Conservation (phyloP, 1,140 invertebrate species). For the Papilio aristodemus region DNA sequence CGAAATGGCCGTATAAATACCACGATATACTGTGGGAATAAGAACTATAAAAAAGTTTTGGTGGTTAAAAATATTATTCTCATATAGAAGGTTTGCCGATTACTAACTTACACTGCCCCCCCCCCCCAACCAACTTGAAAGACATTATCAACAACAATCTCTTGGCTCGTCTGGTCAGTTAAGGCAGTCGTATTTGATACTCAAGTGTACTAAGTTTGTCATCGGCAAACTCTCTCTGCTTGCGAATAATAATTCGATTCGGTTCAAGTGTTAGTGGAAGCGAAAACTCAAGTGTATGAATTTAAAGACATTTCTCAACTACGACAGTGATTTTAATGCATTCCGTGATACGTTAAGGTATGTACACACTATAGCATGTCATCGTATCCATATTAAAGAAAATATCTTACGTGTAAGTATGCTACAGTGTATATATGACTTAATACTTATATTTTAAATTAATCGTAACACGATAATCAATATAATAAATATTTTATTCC, state of each 20-base stretch:
- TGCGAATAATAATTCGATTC: too few species aligned
- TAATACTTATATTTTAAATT: neutral
- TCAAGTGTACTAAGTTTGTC: too few species aligned
- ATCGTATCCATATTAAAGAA: too few species aligned
- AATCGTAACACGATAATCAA: neutral
- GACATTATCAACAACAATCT: too few species aligned
- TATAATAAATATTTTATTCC: neutral
- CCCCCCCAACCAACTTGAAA: too few species aligned
- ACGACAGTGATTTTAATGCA: neutral
- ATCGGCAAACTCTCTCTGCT: too few species aligned
- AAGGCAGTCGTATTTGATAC: too few species aligned
- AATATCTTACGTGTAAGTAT: neutral
- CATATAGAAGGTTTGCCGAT: neutral
- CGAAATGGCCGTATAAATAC: slow-evolving; percentile 64
- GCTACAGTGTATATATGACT: neutral
- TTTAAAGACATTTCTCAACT: neutral
- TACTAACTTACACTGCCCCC: too few species aligned
- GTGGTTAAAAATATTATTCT: too few species aligned
- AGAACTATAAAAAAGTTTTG: neutral
- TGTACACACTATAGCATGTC: neutral
- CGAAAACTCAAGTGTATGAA: too few species aligned
- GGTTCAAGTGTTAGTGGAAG: too few species aligned
- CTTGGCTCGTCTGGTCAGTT: too few species aligned
- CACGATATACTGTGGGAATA: neutral
- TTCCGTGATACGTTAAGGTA: neutral